A percentile compares a stretch with the other conserved stretches of the same genome.
These are phyloP conservation scores for Nerophis lumbriciformis DNA, from an alignment of 2,113 vertebrate genomes.

Conservation along the genomic window DNA sequence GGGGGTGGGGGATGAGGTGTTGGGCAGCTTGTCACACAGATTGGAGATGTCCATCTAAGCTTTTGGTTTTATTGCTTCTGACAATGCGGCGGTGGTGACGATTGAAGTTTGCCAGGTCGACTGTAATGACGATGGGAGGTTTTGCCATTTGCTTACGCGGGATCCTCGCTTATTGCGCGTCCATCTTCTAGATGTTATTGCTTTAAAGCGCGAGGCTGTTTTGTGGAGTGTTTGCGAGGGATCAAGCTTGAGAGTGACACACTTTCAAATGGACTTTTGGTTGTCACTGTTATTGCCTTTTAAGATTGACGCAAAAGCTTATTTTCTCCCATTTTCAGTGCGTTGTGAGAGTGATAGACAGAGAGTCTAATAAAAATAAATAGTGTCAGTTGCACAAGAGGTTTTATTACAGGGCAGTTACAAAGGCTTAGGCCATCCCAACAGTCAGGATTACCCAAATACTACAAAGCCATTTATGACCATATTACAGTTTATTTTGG, in stretches of 20 bases:
- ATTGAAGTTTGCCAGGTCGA: slow-evolving; percentile 24
- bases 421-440: too few species aligned
- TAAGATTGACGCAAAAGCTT: slow-evolving; percentile 3
- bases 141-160: slow-evolving; percentile 41
- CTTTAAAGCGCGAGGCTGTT: slow-evolving; percentile 19
- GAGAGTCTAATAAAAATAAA: not conserved
- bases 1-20: slow-evolving; percentile 32
- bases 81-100: slow-evolving; percentile 19
- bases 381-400: not conserved
- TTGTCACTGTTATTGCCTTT: slow-evolving; percentile 36
- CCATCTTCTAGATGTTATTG: slow-evolving; percentile 49
- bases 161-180: slow-evolving; percentile 30
- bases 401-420: too few species aligned
- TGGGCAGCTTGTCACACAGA: slow-evolving; percentile 32
- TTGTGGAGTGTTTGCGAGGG: not conserved
- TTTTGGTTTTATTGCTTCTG: slow-evolving; percentile 50
- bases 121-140: slow-evolving; percentile 26
- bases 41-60: slow-evolving; percentile 55
- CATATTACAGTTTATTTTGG: too few species aligned
- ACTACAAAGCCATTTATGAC: too few species aligned
- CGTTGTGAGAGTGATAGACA: not conserved
- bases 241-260: slow-evolving; percentile 2
- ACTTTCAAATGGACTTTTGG: slow-evolving; percentile 21
- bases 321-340: too few species aligned
- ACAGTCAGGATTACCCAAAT: too few species aligned